phyloP scores from a whole-genome alignment of 2,888 invertebrate species.

The Norana najaformis region DNA sequence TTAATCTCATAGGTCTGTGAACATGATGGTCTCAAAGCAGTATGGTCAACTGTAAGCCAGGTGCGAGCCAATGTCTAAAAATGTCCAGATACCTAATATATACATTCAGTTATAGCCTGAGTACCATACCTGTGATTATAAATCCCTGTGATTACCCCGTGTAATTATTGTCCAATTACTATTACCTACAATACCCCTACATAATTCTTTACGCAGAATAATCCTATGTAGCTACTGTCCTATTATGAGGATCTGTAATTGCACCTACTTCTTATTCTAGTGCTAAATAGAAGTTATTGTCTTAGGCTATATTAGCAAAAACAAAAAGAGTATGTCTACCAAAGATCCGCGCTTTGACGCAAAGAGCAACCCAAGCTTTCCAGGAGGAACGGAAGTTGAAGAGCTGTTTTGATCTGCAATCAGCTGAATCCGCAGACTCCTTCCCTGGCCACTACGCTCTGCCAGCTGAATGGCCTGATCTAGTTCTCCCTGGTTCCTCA shows the following conservation, averaged over 20 bases:
- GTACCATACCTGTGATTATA: too few relatives aligned
- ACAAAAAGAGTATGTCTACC: background rate
- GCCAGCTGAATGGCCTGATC: slow-evolving; percentile 3
- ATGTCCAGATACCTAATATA: too few relatives aligned
- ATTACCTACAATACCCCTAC: too few relatives aligned
- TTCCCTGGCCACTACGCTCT: background rate
- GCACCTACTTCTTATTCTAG: too few relatives aligned
- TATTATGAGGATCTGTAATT: background rate
- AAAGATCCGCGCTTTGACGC: background rate
- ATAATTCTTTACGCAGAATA: too few relatives aligned
- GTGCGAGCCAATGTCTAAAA: too few relatives aligned
- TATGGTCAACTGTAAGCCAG: too few relatives aligned
- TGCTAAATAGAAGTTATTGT: background rate
- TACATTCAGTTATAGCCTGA: too few relatives aligned
- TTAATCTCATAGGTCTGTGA: too few relatives aligned
- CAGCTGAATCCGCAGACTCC: slow-evolving; percentile 4
- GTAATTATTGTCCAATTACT: too few relatives aligned
- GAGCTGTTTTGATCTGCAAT: background rate
- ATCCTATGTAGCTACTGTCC: background rate
- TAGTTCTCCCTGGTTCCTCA: background rate
- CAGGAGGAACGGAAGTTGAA: background rate
- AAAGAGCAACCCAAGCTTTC: slow-evolving; percentile 16
- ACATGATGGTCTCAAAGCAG: too few relatives aligned
- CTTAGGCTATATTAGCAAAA: background rate
- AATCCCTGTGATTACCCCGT: too few relatives aligned